A percentile compares a stretch with the other conserved stretches of the same genome.
These are phyloP conservation scores for Acropora yongei DNA, from an alignment of 64 coral and sea anemone genomes.

Conservation along the genomic window DNA sequence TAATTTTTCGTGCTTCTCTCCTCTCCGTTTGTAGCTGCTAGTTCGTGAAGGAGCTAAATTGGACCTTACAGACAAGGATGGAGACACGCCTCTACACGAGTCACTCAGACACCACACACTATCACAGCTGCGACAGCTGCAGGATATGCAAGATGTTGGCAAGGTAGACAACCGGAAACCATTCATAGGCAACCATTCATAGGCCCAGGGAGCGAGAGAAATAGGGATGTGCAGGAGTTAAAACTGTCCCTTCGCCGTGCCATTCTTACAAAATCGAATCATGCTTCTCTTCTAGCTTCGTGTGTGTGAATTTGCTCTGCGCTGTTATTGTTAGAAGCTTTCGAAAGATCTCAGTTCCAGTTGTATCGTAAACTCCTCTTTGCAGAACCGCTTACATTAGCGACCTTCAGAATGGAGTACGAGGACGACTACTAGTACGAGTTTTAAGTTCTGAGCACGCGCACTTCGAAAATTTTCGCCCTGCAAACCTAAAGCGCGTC, in stretches of 20 bases:
- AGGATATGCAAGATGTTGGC: slow-evolving; percentile 99
- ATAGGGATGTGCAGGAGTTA: too few species aligned
- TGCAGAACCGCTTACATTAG: too few species aligned
- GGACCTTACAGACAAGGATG: slow-evolving; percentile 94
- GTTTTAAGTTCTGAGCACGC: too few species aligned
- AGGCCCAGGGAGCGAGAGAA: too few species aligned
- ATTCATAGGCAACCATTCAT: too few species aligned
- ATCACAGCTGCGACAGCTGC: slow-evolving; percentile 93
- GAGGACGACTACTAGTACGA: too few species aligned
- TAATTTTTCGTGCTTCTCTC: neutral
- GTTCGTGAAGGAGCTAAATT: slow-evolving; percentile 91
- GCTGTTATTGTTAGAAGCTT: too few species aligned
- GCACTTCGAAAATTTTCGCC: too few species aligned
- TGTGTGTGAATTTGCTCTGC: neutral
- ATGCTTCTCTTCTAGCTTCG: neutral
- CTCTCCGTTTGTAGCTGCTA: slow-evolving; percentile 52
- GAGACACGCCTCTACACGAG: slow-evolving; percentile 94
- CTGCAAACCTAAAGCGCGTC: too few species aligned
- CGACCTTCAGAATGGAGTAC: too few species aligned
- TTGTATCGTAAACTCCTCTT: too few species aligned
- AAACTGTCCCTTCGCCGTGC: neutral
- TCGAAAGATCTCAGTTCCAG: too few species aligned
- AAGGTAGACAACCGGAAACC: slow-evolving; percentile 60
- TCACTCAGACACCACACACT: slow-evolving; percentile 93
- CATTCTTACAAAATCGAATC: neutral